These are phyloP conservation scores for Eumaeus atala DNA, from an alignment of 1,140 invertebrate species.

Conservation along the genomic window DNA sequence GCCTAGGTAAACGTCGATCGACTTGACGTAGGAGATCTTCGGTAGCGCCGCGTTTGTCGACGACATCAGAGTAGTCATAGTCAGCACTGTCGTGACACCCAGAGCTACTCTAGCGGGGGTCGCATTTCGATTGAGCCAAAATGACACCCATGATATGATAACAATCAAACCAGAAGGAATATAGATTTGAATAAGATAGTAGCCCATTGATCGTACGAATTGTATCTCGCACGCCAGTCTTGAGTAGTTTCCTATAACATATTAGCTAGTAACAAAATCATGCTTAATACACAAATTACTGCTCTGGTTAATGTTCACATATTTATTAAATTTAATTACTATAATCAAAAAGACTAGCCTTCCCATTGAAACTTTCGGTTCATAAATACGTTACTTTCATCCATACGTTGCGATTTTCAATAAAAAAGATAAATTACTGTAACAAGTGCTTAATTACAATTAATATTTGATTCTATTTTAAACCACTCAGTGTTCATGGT, in stretches of 20 bases:
- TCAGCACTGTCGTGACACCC: slow-evolving; percentile 97
- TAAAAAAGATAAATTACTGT: neutral
- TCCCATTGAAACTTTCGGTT: neutral
- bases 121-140: slow-evolving; percentile 94
- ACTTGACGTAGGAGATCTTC: slow-evolving; percentile 99
- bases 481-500: slow-evolving; percentile 64
- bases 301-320: too few relatives aligned
- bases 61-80: slow-evolving; percentile 99
- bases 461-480: slow-evolving; percentile 29
- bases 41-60: slow-evolving; percentile 98
- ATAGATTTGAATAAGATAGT: slow-evolving; percentile 99
- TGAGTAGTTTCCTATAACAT: slow-evolving; percentile 94
- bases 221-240: slow-evolving; percentile 97
- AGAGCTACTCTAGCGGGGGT: slow-evolving; percentile 96
- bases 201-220: slow-evolving; percentile 98
- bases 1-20: slow-evolving; percentile 98
- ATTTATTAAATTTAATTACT: too few relatives aligned
- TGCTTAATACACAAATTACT: slow-evolving; percentile 2
- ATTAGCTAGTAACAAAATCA: slow-evolving; percentile 17
- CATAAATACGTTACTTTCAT: neutral
- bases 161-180: slow-evolving; percentile 99
- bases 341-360: neutral
- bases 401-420: neutral
- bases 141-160: slow-evolving; percentile 98
- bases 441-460: slow-evolving; percentile 10